These are phyloP conservation scores for Drepana falcataria DNA, from an alignment of 2,888 invertebrate species.

Conservation along the genomic window DNA sequence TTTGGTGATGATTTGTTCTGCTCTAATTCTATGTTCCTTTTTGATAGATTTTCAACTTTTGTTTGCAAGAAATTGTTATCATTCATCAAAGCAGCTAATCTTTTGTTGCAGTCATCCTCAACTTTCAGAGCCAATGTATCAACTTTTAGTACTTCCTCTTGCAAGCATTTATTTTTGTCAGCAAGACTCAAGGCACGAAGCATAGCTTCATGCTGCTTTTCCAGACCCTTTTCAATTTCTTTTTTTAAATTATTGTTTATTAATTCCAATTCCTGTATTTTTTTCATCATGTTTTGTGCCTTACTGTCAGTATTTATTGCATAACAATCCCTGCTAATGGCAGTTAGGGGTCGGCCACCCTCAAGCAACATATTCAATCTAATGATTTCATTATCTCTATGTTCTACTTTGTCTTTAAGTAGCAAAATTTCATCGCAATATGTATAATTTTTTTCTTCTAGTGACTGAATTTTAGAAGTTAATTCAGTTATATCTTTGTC, in stretches of 20 bases:
- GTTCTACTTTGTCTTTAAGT: constrained; percentile 61
- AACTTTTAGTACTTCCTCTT: constrained; percentile 85
- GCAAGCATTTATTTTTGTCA: constrained; percentile 84
- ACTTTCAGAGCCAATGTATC: constrained; percentile 86
- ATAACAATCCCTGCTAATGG: constrained; percentile 82
- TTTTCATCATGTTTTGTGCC: constrained; percentile 77
- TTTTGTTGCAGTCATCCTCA: constrained; percentile 86
- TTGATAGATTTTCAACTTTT: constrained; percentile 67
- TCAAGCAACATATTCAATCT: constrained; percentile 83
- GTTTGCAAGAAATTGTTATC: constrained; percentile 79
- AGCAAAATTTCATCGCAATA: constrained; percentile 58
- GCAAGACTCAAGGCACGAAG: constrained; percentile 84
- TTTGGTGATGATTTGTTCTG: constrained; percentile 35
- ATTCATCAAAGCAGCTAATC: constrained; percentile 80
- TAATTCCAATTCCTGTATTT: constrained; percentile 80
- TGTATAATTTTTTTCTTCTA: constrained; percentile 64
- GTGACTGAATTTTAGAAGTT: constrained; percentile 56
- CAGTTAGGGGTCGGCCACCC: constrained; percentile 83
- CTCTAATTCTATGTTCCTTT: constrained; percentile 74
- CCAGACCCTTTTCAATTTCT: constrained; percentile 75
- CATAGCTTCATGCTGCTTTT: constrained; percentile 90
- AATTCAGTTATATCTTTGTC: constrained; percentile 66
- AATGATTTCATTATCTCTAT: constrained; percentile 84
- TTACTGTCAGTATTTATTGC: constrained; percentile 77
- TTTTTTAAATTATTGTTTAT: constrained; percentile 72